Conservation (phyloP, 35 echinoderm and acorn worm genomes). For the Heliocidaris tuberculata region DNA sequence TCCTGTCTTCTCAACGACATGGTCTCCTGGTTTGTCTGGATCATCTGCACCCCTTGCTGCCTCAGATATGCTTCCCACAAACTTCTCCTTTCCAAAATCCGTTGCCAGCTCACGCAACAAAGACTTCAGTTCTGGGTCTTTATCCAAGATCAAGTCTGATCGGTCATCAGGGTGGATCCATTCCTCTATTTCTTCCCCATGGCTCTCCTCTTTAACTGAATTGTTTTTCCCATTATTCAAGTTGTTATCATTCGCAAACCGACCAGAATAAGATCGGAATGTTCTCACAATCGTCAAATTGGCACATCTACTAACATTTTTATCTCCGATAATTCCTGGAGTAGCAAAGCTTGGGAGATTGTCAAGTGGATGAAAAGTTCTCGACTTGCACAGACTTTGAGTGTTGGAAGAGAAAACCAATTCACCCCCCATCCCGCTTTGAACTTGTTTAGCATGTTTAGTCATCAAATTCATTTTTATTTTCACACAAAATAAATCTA, state of each 20-base stretch:
- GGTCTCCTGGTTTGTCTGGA: neutral
- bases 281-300: neutral
- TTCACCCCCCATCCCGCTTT: no score
- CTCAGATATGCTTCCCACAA: no score
- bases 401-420: no score
- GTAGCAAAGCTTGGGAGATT: neutral
- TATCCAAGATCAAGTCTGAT: neutral
- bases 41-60: no score
- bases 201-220: neutral
- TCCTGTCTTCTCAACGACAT: neutral
- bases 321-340: neutral
- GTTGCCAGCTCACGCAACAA: conserved; percentile 67
- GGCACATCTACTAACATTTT: neutral
- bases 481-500: no score
- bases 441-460: no score
- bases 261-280: neutral
- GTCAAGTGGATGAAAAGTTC: no score
- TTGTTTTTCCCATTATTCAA: neutral
- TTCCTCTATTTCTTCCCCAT: conserved; percentile 9
- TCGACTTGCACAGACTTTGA: no score
- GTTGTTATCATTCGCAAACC: neutral
- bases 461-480: no score
- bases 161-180: conserved; percentile 63
- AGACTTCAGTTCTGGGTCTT: conserved; percentile 62
- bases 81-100: conserved; percentile 58